Conservation (phyloP, 2,113 vertebrate species). For the Dinomys branickii region DNA sequence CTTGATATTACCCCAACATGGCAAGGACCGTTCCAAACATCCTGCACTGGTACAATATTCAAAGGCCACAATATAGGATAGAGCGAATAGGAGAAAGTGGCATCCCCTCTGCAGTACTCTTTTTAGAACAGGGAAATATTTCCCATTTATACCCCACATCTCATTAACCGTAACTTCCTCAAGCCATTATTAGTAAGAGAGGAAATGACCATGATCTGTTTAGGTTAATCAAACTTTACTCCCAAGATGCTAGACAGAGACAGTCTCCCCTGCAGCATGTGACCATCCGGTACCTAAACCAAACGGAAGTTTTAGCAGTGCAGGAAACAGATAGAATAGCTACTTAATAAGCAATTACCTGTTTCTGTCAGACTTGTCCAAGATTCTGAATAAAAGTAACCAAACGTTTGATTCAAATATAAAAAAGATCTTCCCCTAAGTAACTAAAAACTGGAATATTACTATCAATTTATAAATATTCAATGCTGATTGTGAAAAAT, state of each 20-base stretch:
- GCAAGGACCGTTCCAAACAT: background rate
- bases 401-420: background rate
- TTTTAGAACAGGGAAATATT: background rate
- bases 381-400: background rate
- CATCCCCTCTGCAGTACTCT: background rate
- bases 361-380: background rate
- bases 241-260: background rate
- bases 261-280: background rate
- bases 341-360: background rate
- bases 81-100: background rate
- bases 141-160: background rate
- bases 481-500: background rate
- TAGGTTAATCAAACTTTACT: background rate
- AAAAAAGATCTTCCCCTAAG: constrained; percentile 11
- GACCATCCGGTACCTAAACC: background rate
- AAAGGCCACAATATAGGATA: background rate
- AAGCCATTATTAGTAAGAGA: background rate
- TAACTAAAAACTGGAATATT: constrained; percentile 1
- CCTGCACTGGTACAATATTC: background rate
- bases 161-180: background rate
- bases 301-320: background rate
- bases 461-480: constrained; percentile 5
- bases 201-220: background rate
- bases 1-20: background rate
- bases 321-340: background rate